These are phyloP conservation scores for Nysson spinosus DNA, from an alignment of 2,888 invertebrate species.

Conservation along the genomic window DNA sequence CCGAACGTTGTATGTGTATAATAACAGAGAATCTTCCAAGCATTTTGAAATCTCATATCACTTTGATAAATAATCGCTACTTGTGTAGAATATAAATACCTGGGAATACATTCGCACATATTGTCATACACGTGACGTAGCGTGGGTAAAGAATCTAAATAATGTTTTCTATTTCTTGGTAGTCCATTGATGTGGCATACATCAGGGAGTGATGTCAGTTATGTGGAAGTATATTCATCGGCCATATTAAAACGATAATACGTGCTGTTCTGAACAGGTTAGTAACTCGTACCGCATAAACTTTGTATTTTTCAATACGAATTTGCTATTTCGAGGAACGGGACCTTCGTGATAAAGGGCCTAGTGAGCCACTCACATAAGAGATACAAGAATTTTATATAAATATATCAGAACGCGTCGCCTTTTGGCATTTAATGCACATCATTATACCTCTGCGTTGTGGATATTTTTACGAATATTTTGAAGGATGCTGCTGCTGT, in stretches of 20 bases:
- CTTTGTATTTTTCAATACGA: conserved; percentile 60
- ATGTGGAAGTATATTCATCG: conserved; percentile 39
- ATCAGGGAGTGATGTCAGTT: conserved; percentile 36
- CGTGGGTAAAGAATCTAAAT: conserved; percentile 24
- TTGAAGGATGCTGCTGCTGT: conserved; percentile 32
- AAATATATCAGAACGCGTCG: conserved; percentile 54
- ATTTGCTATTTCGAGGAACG: conserved; percentile 44
- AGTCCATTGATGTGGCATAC: conserved; percentile 46
- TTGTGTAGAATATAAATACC: conserved; percentile 16
- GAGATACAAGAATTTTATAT: conserved; percentile 53
- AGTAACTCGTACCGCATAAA: conserved; percentile 35
- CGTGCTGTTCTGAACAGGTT: conserved; percentile 33
- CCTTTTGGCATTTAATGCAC: conserved; percentile 59
- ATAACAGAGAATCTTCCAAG: conserved; percentile 22
- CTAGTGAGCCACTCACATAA: conserved; percentile 54
- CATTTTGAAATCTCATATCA: conserved; percentile 17
- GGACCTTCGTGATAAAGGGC: conserved; percentile 60
- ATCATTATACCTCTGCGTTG: conserved; percentile 51
- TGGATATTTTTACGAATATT: conserved; percentile 52
- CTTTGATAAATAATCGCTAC: conserved; percentile 6
- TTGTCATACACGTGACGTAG: conserved; percentile 26
- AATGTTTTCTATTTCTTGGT: conserved; percentile 39
- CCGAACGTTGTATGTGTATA: conserved; percentile 29
- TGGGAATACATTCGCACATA: conserved; percentile 11
- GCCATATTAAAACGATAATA: conserved; percentile 43